Evolutionary conservation across 2,113 vertebrate species (phyloP).

Genomic region (Orcinus orca): DNA sequence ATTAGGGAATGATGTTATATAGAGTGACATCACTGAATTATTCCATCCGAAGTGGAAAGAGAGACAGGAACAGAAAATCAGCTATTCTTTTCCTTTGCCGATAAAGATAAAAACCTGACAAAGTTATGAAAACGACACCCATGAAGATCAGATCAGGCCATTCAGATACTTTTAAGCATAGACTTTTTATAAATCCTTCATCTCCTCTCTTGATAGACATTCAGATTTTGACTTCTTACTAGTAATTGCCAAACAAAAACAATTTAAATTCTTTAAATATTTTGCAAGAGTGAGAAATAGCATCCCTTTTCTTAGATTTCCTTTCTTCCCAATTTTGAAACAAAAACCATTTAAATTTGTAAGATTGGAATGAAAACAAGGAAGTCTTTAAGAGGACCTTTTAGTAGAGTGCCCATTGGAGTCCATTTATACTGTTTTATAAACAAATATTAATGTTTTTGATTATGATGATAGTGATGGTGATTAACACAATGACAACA

Average conservation of each 20-base stretch:
- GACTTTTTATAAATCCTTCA: not conserved
- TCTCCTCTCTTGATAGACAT: not conserved
- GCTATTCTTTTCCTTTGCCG: not conserved
- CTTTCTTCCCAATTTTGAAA: constrained; percentile 6
- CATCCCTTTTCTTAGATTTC: not conserved
- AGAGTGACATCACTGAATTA: not conserved
- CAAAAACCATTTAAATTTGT: constrained; percentile 1
- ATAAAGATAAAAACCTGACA: not conserved
- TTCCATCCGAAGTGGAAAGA: not conserved
- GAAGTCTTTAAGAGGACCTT: not conserved
- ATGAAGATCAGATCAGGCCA: not conserved
- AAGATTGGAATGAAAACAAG: not conserved
- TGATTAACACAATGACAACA: not conserved
- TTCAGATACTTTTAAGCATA: not conserved
- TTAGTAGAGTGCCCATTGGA: not conserved
- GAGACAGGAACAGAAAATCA: not conserved
- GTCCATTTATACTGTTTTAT: not conserved
- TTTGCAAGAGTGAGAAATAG: not conserved
- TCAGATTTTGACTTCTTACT: not conserved
- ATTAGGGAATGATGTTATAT: not conserved
- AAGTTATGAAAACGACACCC: not conserved
- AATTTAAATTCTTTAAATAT: not conserved
- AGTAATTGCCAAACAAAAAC: not conserved
- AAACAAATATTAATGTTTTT: not conserved
- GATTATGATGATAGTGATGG: not conserved